Evolutionary conservation across 2,888 invertebrate genomes (phyloP), one percentile per base, ranked within the genome.

Genomic region (Drosophila anomelani): DNA sequence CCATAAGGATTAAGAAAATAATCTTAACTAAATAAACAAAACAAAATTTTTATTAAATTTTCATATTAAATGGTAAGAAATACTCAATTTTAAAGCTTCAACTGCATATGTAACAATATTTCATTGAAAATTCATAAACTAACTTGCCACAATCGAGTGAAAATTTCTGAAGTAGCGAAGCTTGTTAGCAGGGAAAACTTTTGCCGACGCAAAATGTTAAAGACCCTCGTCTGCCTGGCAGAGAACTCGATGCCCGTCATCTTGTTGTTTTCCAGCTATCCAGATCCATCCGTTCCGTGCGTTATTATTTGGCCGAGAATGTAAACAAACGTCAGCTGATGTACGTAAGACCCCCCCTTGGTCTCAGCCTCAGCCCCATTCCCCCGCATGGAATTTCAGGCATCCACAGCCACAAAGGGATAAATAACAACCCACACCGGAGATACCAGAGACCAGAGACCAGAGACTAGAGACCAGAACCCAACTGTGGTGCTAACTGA

Each of bases 261-360:
- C 57, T 77, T 83, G 85, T 88, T 51, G 51, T 51, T 51, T 54
- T 71, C 26, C 54, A 69, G 66, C 67, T 64, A 68, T 70, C 72
- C 62, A 70, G 86, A 79, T 78, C 61, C 34, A 15, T 20, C 34
- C 20, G 51, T 9, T 51, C 20, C 72, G 38, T 54, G 83, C 83
- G 81, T 76, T 76, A 78, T 82, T 81, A 66, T 73, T 74, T 36
- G 73, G 53, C 54, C 62, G 69, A 71, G 61, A 79, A 69, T 56
- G 75, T 79, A 88, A 85, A 86, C 87, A 84, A 79, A 74, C 88
- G 75, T 74, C 88, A 79, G 81, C 79, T 86, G 87, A 81, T 84
- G 75, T 76, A 74, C 83, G 76, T 64, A 62, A 66, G 26, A 46
- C 34, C 63, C 57, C 47, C 57, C 34, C 23, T n/a, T 26, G 23